Percentiles rank a stretch among this genome's conserved stretches.
phyloP scores from a whole-genome alignment of 2,797 vertebrate genomes.

The Graptemys geographica region DNA sequence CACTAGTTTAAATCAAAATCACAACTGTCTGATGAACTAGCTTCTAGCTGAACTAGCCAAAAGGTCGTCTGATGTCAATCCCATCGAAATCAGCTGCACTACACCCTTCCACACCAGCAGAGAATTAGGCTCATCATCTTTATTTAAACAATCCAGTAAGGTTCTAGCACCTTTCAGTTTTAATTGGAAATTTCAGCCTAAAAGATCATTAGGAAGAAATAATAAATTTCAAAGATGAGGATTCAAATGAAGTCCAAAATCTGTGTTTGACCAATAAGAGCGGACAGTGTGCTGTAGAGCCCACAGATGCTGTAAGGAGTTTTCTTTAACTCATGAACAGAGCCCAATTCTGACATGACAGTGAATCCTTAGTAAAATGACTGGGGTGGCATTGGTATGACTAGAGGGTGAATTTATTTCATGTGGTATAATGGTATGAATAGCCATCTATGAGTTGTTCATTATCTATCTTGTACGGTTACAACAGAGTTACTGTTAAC shows the following conservation, averaged over 20 bases:
- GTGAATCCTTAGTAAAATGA: fast-evolving
- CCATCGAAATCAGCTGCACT: no score
- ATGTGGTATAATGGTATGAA: not conserved
- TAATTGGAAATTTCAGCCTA: not conserved
- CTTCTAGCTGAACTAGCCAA: not conserved
- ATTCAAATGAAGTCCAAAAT: not conserved
- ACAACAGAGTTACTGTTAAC: not conserved
- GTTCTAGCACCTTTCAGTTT: not conserved
- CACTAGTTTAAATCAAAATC: not conserved
- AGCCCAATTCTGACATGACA: not conserved
- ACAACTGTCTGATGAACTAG: not conserved
- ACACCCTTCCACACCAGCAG: not conserved
- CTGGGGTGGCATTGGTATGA: fast-evolving
- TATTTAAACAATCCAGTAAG: not conserved
- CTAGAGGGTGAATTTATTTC: not conserved
- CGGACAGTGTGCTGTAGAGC: not conserved
- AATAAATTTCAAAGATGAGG: not conserved
- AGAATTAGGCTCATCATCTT: not conserved
- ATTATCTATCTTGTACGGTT: not conserved
- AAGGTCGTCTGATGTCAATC: not conserved
- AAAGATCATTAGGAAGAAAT: not conserved
- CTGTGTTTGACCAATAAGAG: not conserved
- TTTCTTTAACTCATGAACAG: not conserved
- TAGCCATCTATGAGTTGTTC: not conserved
- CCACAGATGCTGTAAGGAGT: no score